Conservation (phyloP, 1,140 invertebrate genomes). For the Doryteuthis pealeii region DNA sequence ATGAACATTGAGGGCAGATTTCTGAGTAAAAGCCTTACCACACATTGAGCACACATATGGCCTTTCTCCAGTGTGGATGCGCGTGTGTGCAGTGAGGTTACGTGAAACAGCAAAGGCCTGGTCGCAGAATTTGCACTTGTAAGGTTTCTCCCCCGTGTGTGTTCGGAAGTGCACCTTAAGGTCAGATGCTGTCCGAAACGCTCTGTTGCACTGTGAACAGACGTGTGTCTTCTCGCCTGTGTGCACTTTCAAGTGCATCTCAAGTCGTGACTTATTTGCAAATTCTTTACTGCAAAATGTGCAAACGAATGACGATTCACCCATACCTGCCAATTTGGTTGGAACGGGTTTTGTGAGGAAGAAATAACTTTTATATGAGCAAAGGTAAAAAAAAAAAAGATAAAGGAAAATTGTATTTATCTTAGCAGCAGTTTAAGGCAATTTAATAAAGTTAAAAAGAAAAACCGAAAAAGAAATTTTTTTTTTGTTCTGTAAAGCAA, state of each 20-base stretch:
- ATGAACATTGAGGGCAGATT: conserved; percentile 47
- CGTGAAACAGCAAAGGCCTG: conserved; percentile 34
- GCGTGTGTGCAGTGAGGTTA: conserved; percentile 49
- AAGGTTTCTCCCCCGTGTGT: conserved; percentile 57
- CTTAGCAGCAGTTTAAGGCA: too few relatives aligned
- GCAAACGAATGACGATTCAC: conserved; percentile 25
- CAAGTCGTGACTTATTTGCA: conserved; percentile 20
- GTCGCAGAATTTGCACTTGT: conserved; percentile 58
- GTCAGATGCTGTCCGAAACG: conserved; percentile 33
- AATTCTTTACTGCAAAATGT: conserved; percentile 24
- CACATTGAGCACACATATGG: conserved; percentile 57
- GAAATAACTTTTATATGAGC: too few relatives aligned
- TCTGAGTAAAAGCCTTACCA: conserved; percentile 35
- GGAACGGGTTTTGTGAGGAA: not conserved
- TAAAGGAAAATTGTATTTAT: too few relatives aligned
- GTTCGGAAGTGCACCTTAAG: conserved; percentile 52
- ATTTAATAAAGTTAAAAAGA: too few relatives aligned
- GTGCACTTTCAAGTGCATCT: conserved; percentile 20
- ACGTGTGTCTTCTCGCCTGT: conserved; percentile 34
- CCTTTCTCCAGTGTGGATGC: conserved; percentile 54
- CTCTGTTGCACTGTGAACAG: conserved; percentile 35
- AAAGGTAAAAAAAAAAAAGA: too few relatives aligned
- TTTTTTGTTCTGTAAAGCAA: too few relatives aligned
- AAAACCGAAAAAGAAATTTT: too few relatives aligned
- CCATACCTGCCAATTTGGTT: not conserved